These are phyloP conservation scores for Spodoptera exigua DNA, from an alignment of 2,888 invertebrate species.

Conservation along the genomic window DNA sequence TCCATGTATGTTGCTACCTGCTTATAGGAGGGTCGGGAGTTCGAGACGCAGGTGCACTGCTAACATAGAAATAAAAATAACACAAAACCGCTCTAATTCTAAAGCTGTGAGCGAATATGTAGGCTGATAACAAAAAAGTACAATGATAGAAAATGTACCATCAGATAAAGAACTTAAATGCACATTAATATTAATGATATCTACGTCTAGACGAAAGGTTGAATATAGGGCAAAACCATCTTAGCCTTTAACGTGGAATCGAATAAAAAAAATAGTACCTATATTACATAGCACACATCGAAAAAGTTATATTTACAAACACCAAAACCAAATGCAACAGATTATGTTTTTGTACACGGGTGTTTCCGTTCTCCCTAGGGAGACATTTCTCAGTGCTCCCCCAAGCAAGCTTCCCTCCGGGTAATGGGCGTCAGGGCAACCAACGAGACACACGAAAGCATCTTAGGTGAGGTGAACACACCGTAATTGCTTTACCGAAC, in stretches of 20 bases:
- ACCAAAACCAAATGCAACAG: conserved; percentile 35
- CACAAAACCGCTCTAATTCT: conserved; percentile 22
- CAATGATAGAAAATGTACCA: background rate
- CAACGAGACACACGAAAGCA: conserved; percentile 69
- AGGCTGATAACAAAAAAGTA: too few relatives aligned
- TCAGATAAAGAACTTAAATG: too few relatives aligned
- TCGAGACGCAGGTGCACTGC: conserved; percentile 40
- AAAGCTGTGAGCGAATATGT: too few relatives aligned
- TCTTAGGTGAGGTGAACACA: conserved; percentile 75
- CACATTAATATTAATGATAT: too few relatives aligned
- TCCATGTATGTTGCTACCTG: conserved; percentile 47
- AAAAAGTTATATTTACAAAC: background rate
- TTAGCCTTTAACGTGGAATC: too few relatives aligned
- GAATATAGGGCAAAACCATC: too few relatives aligned
- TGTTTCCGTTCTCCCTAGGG: conserved; percentile 69
- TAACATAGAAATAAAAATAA: conserved; percentile 43
- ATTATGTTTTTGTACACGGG: conserved; percentile 18
- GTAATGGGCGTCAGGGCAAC: conserved; percentile 63
- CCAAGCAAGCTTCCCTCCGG: conserved; percentile 67
- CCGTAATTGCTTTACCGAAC: conserved; percentile 68
- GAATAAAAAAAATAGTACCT: too few relatives aligned
- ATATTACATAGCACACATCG: too few relatives aligned
- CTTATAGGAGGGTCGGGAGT: conserved; percentile 49
- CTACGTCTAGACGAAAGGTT: too few relatives aligned
- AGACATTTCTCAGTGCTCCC: conserved; percentile 74